These are phyloP conservation scores for Sceloporus tristichus DNA, from an alignment of 2,113 vertebrate genomes.

Conservation along the genomic window DNA sequence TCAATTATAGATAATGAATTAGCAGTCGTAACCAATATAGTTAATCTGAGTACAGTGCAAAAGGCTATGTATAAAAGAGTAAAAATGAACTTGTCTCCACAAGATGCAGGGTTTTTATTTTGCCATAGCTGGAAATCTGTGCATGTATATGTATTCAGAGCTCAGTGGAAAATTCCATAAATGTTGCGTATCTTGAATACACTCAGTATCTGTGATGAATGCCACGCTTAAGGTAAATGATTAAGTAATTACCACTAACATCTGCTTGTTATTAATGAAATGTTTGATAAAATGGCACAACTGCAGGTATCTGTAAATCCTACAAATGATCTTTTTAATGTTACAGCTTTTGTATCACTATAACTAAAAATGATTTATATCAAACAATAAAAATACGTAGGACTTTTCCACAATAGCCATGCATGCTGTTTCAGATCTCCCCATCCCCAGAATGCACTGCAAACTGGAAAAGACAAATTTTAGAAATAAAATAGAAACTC, in stretches of 20 bases:
- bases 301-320: conserved; percentile 25
- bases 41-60: conserved; percentile 73
- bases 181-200: conserved; percentile 59
- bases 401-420: conserved; percentile 19
- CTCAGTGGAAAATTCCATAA: conserved; percentile 78
- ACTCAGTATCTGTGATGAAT: conserved; percentile 57
- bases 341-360: conserved; percentile 26
- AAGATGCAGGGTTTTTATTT: conserved; percentile 70
- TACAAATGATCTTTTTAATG: conserved; percentile 42
- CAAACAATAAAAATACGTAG: conserved; percentile 55
- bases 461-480: not conserved
- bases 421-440: conserved; percentile 36
- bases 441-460: not conserved
- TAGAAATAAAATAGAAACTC: not conserved
- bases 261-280: conserved; percentile 35
- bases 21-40: conserved; percentile 61
- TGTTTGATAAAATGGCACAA: conserved; percentile 50
- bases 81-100: conserved; percentile 73
- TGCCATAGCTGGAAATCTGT: conserved; percentile 74
- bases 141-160: conserved; percentile 63
- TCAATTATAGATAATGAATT: conserved; percentile 56
- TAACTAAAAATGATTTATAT: conserved; percentile 58
- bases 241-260: conserved; percentile 38
- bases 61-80: conserved; percentile 61
- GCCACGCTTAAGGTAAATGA: conserved; percentile 38